Evolutionary conservation across 2,113 vertebrate genomes (phyloP), one percentile per base, ranked within the genome.

Genomic region (Calidris pygmaea): DNA sequence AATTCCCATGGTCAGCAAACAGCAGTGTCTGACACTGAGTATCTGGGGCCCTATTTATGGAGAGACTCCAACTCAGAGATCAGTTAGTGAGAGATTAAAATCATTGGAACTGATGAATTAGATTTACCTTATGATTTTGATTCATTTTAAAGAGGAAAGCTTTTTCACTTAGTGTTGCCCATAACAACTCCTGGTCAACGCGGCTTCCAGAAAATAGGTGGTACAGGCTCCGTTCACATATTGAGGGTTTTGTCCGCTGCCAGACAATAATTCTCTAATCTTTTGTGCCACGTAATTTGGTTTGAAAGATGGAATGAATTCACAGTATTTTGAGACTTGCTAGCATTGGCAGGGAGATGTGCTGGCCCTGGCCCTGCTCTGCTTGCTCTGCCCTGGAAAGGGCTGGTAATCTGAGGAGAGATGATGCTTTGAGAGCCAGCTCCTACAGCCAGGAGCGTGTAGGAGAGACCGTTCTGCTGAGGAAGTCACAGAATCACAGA

Each of bases 391-490:
- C 37, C 19, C 17, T 76, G 50, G 72, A 53, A 83, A 34, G 41
- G 17, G 11, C 19, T 83, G 53, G 27, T 62, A 24, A 39, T 43
- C 16, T 30, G 66, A 83, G 77, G 35, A 26, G 35, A 45, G 18
- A 5, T 21, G 37, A 9, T 72, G 14, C 43, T 93, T 85, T 47
- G 66, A 68, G 67, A 80, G 59, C 73, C 27, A 32, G 41, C 17
- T n/a, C n/a, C n/a, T n/a, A n/a, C n/a, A n/a, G n/a, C n/a, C n/a
- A 47, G 11, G 24, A 32, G 26, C 1, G 1, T 23, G 21, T 14
- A 75, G 71, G 39, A 45, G 34, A 56, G 89, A 23, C 12, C 41
- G 20, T 6, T 3, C 39, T 74, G 43, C 71, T 71, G 48, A 60
- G 72, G 58, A 75, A 45, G 62, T 43, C 52, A 17, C 27, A 30